phyloP scores from a whole-genome alignment of 2,113 vertebrate species.

The Vidua macroura region DNA sequence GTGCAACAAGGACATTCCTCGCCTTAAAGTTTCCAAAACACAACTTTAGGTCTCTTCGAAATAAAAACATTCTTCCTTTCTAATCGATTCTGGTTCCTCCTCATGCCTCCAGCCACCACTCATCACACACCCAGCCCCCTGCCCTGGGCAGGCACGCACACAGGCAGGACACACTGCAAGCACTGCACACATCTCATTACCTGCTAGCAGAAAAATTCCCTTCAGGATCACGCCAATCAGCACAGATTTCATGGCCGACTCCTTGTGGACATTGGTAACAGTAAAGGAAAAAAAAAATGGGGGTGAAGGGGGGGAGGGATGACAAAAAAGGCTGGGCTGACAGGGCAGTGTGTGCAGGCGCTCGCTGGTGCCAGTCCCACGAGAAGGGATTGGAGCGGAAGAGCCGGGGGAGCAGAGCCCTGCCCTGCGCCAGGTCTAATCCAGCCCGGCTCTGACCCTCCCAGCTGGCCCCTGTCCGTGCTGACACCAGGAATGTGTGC shows the following conservation, averaged over 20 bases:
- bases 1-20: background rate
- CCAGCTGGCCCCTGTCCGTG: slow-evolving; percentile 82
- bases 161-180: background rate
- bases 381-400: slow-evolving; percentile 73
- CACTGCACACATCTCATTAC: slow-evolving; percentile 47
- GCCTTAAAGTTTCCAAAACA: background rate
- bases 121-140: background rate
- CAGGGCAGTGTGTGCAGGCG: background rate
- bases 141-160: background rate
- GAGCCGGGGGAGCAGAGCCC: slow-evolving; percentile 62
- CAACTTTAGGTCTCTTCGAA: background rate
- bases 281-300: slow-evolving; percentile 5
- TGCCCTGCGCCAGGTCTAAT: slow-evolving; percentile 71
- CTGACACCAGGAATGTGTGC: slow-evolving; percentile 81
- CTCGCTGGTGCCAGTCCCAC: slow-evolving; percentile 68
- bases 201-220: slow-evolving; percentile 73
- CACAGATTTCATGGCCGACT: slow-evolving; percentile 63
- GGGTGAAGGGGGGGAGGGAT: background rate
- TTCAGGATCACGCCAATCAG: slow-evolving; percentile 63
- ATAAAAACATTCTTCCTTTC: background rate
- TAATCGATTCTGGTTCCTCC: background rate
- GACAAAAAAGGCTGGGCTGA: background rate
- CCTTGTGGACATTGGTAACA: slow-evolving; percentile 40
- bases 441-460: slow-evolving; percentile 62
- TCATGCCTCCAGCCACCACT: background rate